These are phyloP conservation scores for Erebia ligea DNA, from an alignment of 2,888 invertebrate genomes.

Conservation along the genomic window DNA sequence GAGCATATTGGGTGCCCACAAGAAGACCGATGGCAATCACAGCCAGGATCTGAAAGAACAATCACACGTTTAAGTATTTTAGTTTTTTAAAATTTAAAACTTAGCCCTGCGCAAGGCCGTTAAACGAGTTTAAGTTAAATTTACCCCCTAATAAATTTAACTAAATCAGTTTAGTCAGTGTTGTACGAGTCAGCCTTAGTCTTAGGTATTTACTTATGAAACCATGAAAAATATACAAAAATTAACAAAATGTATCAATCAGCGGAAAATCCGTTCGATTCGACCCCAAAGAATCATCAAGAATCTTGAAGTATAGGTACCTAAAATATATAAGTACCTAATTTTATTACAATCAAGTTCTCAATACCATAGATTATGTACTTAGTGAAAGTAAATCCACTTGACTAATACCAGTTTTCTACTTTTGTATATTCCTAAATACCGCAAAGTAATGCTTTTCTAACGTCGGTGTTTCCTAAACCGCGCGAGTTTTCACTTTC, in stretches of 20 bases:
- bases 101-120: too few relatives aligned
- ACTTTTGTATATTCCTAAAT: slow-evolving; percentile 37
- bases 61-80: neutral
- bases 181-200: too few relatives aligned
- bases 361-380: slow-evolving; percentile 13
- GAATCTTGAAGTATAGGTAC: neutral
- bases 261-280: too few relatives aligned
- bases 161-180: too few relatives aligned
- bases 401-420: slow-evolving; percentile 41
- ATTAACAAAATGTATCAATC: too few relatives aligned
- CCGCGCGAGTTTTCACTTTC: slow-evolving; percentile 36
- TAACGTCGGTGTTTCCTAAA: slow-evolving; percentile 29
- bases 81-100: too few relatives aligned
- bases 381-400: slow-evolving; percentile 38
- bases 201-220: too few relatives aligned
- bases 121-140: too few relatives aligned
- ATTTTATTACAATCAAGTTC: neutral
- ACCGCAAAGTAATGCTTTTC: slow-evolving; percentile 41
- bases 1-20: slow-evolving; percentile 84
- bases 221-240: too few relatives aligned
- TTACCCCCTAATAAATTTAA: too few relatives aligned
- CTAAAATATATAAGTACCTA: neutral
- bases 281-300: too few relatives aligned
- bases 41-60: slow-evolving; percentile 77
- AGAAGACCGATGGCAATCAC: slow-evolving; percentile 85